Evolutionary conservation across 2,797 vertebrate genomes (phyloP).

Genomic region (Lacerta bilineata): DNA sequence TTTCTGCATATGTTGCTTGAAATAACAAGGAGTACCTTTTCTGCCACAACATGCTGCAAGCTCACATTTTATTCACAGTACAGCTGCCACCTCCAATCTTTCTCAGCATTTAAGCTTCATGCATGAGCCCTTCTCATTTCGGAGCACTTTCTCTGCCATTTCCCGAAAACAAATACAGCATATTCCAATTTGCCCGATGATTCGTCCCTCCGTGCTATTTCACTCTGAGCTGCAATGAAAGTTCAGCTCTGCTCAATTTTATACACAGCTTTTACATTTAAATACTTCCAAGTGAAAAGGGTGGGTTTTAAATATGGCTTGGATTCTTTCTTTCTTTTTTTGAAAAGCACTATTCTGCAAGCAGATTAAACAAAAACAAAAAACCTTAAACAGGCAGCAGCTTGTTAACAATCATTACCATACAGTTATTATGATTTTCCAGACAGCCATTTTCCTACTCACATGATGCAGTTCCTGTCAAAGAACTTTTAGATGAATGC

Average conservation of each 20-base stretch:
- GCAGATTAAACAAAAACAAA: not conserved
- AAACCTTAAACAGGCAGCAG: not conserved
- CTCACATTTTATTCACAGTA: conserved; percentile 34
- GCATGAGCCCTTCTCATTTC: conserved; percentile 19
- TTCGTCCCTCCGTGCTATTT: conserved; percentile 27
- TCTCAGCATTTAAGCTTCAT: conserved; percentile 2
- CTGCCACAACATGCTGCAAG: conserved; percentile 29
- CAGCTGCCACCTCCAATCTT: conserved; percentile 13
- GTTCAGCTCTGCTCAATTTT: conserved; percentile 21
- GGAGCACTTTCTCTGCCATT: conserved; percentile 22
- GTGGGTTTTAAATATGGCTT: conserved; percentile 21
- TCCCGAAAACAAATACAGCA: not conserved
- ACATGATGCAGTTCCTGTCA: not conserved
- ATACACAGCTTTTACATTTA: not conserved
- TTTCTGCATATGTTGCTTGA: not conserved
- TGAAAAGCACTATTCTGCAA: not conserved
- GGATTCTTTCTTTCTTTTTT: not conserved
- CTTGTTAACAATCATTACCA: not conserved
- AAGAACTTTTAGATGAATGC: conserved; percentile 11
- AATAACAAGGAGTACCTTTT: accelerated
- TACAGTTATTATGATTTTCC: not conserved
- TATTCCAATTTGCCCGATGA: not conserved
- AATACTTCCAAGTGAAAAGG: conserved; percentile 35
- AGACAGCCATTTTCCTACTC: conserved; percentile 10
- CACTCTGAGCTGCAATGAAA: conserved; percentile 5